phyloP scores from a whole-genome alignment of 2,888 invertebrate genomes.

The Heliconius cydno region DNA sequence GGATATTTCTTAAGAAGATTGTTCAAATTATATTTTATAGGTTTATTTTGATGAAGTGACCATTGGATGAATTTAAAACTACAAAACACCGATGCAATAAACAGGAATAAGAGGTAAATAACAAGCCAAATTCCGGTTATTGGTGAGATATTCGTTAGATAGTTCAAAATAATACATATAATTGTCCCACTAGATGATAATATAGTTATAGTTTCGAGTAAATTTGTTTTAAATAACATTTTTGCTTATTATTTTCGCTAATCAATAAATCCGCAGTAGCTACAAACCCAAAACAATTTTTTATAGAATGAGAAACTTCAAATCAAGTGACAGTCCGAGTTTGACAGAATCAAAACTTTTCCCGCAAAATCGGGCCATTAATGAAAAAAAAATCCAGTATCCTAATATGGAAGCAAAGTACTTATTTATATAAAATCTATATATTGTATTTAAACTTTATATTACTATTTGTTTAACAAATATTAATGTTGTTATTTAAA shows the following conservation, averaged over 20 bases:
- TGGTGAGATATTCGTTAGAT: constrained; percentile 71
- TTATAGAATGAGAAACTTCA: background rate
- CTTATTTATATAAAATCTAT: no score
- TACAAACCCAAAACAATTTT: background rate
- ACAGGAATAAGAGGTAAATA: constrained; percentile 69
- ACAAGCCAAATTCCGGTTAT: constrained; percentile 74
- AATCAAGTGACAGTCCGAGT: background rate
- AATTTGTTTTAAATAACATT: constrained; percentile 71
- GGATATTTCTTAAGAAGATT: constrained; percentile 61
- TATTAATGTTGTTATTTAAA: no score
- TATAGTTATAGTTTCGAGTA: constrained; percentile 66
- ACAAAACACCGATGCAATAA: constrained; percentile 72
- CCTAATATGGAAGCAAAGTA: no score
- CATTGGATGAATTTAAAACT: constrained; percentile 82
- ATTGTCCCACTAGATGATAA: constrained; percentile 64
- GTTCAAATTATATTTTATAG: constrained; percentile 75
- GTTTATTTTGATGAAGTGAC: constrained; percentile 79
- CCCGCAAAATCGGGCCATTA: no score
- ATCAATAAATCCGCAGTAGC: background rate
- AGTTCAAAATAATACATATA: constrained; percentile 66
- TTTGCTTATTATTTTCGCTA: constrained; percentile 43
- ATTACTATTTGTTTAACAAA: no score
- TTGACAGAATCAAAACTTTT: background rate
- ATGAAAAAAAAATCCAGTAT: background rate
- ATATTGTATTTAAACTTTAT: no score